Conservation (phyloP, 2,113 vertebrate genomes). For the Equus przewalskii region DNA sequence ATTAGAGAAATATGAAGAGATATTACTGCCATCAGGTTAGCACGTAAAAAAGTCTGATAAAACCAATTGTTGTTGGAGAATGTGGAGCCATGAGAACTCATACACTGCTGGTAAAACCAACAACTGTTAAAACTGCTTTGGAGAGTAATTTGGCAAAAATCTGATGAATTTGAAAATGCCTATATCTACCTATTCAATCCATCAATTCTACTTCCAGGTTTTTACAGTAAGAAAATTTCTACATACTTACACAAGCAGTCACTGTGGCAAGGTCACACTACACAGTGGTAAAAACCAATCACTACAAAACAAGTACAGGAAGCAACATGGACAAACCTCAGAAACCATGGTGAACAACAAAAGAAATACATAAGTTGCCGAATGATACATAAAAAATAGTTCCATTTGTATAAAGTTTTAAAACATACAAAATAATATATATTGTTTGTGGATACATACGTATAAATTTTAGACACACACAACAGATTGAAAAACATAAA, state of each 20-base stretch:
- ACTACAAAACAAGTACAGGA: neutral
- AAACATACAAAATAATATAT: neutral
- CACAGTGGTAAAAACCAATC: neutral
- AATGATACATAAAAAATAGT: constrained; percentile 1
- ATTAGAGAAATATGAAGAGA: neutral
- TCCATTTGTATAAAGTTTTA: neutral
- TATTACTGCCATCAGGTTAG: neutral
- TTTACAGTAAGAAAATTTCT: neutral
- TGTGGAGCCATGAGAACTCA: neutral
- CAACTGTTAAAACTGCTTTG: neutral
- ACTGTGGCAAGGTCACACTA: neutral
- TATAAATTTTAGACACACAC: neutral
- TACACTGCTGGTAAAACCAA: neutral
- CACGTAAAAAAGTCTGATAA: constrained; percentile 4
- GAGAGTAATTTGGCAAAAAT: neutral
- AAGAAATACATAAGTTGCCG: neutral
- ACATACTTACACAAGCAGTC: neutral
- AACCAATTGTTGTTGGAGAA: neutral
- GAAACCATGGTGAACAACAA: neutral
- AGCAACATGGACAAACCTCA: neutral
- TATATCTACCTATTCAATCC: neutral
- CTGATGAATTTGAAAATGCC: neutral
- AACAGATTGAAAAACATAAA: neutral
- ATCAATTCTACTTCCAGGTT: neutral
- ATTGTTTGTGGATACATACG: neutral